Evolutionary conservation across 2,797 vertebrate genomes (phyloP).

Genomic region (Etheostoma nigrum): DNA sequence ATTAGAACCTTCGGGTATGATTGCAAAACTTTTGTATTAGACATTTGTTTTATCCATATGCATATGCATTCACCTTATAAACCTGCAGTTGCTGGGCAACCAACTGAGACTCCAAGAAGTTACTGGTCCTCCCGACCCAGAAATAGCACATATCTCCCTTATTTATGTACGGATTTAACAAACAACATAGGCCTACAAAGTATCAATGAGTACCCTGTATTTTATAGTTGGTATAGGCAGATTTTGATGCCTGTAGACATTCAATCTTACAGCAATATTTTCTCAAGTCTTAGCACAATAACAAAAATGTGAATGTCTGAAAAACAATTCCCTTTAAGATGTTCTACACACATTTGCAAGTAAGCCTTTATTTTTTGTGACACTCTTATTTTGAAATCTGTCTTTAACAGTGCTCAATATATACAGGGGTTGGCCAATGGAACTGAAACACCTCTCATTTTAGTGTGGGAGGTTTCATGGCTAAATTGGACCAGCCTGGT

Average conservation of each 20-base stretch:
- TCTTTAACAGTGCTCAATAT: not conserved
- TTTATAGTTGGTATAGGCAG: too few relatives aligned
- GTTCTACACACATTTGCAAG: not conserved
- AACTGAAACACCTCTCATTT: too few relatives aligned
- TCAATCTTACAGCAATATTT: too few relatives aligned
- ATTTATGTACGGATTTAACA: not conserved
- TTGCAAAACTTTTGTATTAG: not conserved
- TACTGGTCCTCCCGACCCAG: not conserved
- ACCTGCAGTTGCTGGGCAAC: constrained; percentile 8
- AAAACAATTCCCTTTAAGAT: too few relatives aligned
- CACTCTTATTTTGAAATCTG: not conserved
- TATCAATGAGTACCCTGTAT: not conserved
- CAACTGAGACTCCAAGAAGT: constrained; percentile 4
- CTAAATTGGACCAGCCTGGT: too few relatives aligned
- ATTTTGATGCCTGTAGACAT: not conserved
- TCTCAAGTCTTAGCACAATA: too few relatives aligned
- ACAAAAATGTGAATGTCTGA: too few relatives aligned
- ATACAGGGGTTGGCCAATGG: too few relatives aligned
- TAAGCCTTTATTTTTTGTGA: not conserved
- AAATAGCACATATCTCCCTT: not conserved
- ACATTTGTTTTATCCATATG: too few relatives aligned
- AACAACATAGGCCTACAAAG: not conserved
- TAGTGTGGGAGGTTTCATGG: too few relatives aligned
- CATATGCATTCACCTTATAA: not conserved
- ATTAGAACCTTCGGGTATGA: not conserved